A percentile compares a stretch with the other conserved stretches of the same genome.
phyloP scores from a whole-genome alignment of 2,113 vertebrate species.

The Myrmecobius fasciatus region DNA sequence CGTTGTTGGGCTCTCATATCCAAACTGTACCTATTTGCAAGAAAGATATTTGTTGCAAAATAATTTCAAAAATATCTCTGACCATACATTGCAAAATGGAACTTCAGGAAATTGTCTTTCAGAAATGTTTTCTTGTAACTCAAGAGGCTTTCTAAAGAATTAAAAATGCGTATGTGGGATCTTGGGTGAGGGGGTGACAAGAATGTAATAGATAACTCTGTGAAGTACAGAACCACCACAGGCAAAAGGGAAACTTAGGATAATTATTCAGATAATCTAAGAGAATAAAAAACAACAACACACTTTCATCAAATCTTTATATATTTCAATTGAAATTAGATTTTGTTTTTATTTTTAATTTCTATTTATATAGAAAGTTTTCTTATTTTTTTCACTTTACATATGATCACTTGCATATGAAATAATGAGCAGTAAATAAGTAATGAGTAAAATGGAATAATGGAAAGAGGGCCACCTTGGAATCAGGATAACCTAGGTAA shows the following conservation, averaged over 20 bases:
- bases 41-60: background rate
- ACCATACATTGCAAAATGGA: background rate
- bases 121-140: background rate
- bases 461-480: background rate
- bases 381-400: conserved; percentile 16
- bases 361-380: conserved; percentile 43
- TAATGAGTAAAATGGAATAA: background rate
- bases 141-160: background rate
- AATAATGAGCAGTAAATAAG: background rate
- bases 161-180: conserved; percentile 28
- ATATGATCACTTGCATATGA: background rate
- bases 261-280: background rate
- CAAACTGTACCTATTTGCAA: background rate
- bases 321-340: background rate
- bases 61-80: background rate
- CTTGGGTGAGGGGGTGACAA: too few relatives aligned
- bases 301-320: background rate
- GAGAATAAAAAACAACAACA: conserved; percentile 18
- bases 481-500: background rate
- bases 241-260: background rate
- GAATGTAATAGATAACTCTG: background rate
- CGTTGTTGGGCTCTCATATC: background rate
- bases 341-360: background rate
- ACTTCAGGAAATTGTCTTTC: conserved; percentile 44
- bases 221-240: background rate